Percentiles rank a stretch among this genome's conserved stretches.
These are phyloP conservation scores for Trochalopteron elliotii DNA, from an alignment of 2,113 vertebrate species.

Conservation along the genomic window DNA sequence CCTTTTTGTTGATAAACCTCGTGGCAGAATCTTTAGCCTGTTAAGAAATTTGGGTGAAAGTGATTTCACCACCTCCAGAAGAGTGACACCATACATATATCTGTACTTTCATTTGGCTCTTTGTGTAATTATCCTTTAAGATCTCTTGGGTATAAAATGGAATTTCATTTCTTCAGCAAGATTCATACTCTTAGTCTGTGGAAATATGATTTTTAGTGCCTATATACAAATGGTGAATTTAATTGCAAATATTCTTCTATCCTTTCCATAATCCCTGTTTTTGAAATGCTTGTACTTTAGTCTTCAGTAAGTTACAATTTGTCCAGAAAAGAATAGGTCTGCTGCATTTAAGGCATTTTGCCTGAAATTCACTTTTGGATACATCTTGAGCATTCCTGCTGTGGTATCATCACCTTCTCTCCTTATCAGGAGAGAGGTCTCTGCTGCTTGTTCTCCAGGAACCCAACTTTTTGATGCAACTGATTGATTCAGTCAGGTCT, in stretches of 20 bases:
- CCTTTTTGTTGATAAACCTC: not conserved
- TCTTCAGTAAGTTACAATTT: not conserved
- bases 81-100: not conserved
- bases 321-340: not conserved
- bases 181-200: not conserved
- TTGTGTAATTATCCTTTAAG: not conserved
- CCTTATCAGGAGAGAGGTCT: not conserved
- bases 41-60: not conserved
- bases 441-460: rapidly evolving
- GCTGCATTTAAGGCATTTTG: not conserved
- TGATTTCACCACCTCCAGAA: not conserved
- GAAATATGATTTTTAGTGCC: not conserved
- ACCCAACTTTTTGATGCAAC: not conserved
- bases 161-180: not conserved
- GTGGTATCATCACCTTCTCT: not conserved
- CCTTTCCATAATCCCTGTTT: not conserved
- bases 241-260: not conserved
- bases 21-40: not conserved
- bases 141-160: not conserved
- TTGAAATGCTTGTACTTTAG: not conserved
- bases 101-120: not conserved
- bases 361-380: not conserved
- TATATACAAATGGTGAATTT: not conserved
- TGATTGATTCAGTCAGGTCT: not conserved
- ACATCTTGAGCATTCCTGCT: not conserved